Base-by-base conservation (phyloP, 92 coral and sea anemone genomes). In the Porites lobata region DNA sequence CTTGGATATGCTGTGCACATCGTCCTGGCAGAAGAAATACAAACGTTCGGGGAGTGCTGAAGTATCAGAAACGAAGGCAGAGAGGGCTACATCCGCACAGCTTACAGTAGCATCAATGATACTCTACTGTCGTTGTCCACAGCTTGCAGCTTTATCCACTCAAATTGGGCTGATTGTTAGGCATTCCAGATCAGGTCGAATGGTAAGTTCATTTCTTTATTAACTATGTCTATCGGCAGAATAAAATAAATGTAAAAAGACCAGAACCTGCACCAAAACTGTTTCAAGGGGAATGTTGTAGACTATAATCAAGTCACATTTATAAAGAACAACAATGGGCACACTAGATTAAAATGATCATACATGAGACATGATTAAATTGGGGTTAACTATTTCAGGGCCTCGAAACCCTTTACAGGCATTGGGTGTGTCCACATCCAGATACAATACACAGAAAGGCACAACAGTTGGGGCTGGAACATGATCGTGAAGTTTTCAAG, bases 361-460 rank as follows among this genome's bases (percentile, higher is more conserved):
- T 29, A 67, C 9, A 43, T 67, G 38, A 67, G 20, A 67, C 26
- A 18, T 67, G 20, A 9, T 67, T 20, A 67, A 19, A 19, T 67
- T 21, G 69, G 19, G 15, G 19, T 14, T 21, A 8, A 21, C 19
- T 14, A n/a, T 76, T 76, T 19, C 80, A 54, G 82, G 82, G 82
- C 38, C 38, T 77, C 43, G 82, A 77, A 15, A 56, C 69, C 21
- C 82, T 77, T 19, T 77, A 56, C 19, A 65, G 20, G 43, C 82
- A 24, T 57, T 69, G 82, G 18, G 24, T 57, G 24, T 56, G 69
- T 65, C 82, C 82, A 18, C 70, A 77, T 58, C 82, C 82, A 15
- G 67, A 29, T 17, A 77, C 72, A 11, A 7, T 66, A 10, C 32
- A 7, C 12, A 19, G 6, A 8, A 66, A 66, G 24, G 38, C 32